Evolutionary conservation across 2,113 vertebrate genomes (phyloP), one percentile per base, ranked within the genome.

Genomic region (Acrocephalus kingi): DNA sequence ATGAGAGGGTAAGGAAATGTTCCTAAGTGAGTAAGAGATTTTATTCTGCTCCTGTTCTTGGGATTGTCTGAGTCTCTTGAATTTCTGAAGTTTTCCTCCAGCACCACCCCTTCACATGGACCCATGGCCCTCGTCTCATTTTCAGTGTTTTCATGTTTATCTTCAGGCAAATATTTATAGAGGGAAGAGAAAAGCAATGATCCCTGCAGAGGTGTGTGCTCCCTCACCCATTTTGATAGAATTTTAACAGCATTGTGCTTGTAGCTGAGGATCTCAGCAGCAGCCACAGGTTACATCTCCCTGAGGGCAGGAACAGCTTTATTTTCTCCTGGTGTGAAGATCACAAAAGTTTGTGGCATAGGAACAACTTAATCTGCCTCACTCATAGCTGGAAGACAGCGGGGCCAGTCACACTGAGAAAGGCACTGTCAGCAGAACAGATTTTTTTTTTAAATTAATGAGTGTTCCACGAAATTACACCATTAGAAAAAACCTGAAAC

Each of bases 1-100:
- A 3, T 25, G 28, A 13, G 61, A 68, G 5, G 9, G 5, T 30
- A 23, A 73, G 20, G 48, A 91, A 69, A 48, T 0, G 0, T 37
- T 66, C 59, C 23, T n/a, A 21, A 37, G 6, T 5, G 23, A 68
- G 11, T 16, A 11, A 28, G 33, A 62, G 23, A 66, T 84, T 54
- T 72, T 45, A 33, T 89, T 86, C 59, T 62, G 12, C 43, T 61
- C 46, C 41, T 33, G 2, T 5, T 13, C 25, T 58, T 41, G 23
- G 31, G 11, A 73, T 35, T 35, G 12, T 13, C 43, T 27, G 20
- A 63, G 15, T 18, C 55, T 59, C 31, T 54, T 19, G 23, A 52
- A 27, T 51, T 62, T 35, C 66, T 84, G 49, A 45, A 73, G 10
- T 54, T 54, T 88, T 73, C 28, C 61, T 72, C 21, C 56, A 59